Evolutionary conservation across 2,113 vertebrate species (phyloP), one percentile per base, ranked within the genome.

Genomic region (Cyphomyrus plagiostoma): DNA sequence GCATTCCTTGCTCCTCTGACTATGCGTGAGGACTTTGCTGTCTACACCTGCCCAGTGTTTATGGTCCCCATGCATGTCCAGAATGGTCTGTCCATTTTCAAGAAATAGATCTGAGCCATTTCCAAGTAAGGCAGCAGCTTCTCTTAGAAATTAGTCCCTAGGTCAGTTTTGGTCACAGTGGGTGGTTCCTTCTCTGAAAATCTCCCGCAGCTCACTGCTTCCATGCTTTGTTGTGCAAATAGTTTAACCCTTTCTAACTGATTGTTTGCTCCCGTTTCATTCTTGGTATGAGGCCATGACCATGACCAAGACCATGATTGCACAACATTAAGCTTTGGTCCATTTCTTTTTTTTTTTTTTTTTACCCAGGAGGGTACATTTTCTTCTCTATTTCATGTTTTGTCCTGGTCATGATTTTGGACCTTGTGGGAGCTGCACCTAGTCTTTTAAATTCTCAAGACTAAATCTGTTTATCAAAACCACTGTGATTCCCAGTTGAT

Each of bases 211-310:
- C 46, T 30, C 26, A 26, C 82, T 49, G 45, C 85, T 86, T 46
- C 42, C 82, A 85, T 85, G 85, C 49, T 52, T 52, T 86, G 45
- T 52, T 53, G 85, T 52, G 26, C 85, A 86, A 49, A 46, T n/a
- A 85, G 11, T 9, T 84, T 84, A 48, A 84, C 45, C 45, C 39
- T 48, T 49, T 49, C 46, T 48, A 39, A 46, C 21, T 8, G 30
- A 17, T 15, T 42, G 2, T 80, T 80, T 42, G 74, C 13, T 80
- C 13, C 35, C 0, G 35, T 42, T 80, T 17, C 74, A 42, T 80
- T 42, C 74, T 42, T 17, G 35, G 30, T 17, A 42, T 19, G 74
- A 77, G 26, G 35, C n/a, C 26, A 74, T n/a, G 21, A 70, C n/a
- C 8, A 70, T 58, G 58, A 62, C 58, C 8, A n/a, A n/a, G 23